A percentile compares a stretch with the other conserved stretches of the same genome.
Evolutionary conservation across 2,113 vertebrate species (phyloP).

Genomic region (Chloropsis cyanopogon): DNA sequence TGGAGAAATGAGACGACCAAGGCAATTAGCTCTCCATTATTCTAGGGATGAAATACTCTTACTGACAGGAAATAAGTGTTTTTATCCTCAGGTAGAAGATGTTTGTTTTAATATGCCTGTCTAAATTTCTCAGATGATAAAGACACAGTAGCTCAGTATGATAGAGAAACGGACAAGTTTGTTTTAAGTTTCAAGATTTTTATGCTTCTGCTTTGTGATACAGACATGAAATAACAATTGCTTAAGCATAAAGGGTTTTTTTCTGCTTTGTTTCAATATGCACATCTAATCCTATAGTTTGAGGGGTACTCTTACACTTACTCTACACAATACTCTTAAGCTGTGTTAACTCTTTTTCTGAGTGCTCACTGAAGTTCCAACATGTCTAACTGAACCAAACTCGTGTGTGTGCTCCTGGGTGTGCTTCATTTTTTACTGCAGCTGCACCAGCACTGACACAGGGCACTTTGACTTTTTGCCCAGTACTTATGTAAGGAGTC

Average conservation of each 20-base stretch:
- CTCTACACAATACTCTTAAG: background rate
- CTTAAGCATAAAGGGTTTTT: background rate
- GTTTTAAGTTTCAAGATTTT: background rate
- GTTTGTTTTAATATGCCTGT: background rate
- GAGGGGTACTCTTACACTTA: background rate
- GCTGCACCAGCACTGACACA: background rate
- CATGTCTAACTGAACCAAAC: background rate
- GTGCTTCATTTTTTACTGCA: background rate
- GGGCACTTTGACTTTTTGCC: slow-evolving; percentile 46
- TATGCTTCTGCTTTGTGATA: background rate
- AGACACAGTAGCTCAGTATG: background rate
- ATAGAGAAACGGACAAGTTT: background rate
- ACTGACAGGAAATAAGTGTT: background rate
- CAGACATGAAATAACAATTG: background rate
- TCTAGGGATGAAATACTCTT: background rate
- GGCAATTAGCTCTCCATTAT: background rate
- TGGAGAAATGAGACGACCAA: background rate
- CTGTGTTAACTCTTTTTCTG: background rate
- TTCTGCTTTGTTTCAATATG: background rate
- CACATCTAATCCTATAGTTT: background rate
- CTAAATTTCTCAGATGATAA: background rate
- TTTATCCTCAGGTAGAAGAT: background rate
- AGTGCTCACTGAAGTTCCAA: background rate
- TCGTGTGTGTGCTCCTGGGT: background rate
- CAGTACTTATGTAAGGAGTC: slow-evolving; percentile 21